Evolutionary conservation across 2,797 vertebrate genomes (phyloP).

Genomic region (Xenopus petersii): DNA sequence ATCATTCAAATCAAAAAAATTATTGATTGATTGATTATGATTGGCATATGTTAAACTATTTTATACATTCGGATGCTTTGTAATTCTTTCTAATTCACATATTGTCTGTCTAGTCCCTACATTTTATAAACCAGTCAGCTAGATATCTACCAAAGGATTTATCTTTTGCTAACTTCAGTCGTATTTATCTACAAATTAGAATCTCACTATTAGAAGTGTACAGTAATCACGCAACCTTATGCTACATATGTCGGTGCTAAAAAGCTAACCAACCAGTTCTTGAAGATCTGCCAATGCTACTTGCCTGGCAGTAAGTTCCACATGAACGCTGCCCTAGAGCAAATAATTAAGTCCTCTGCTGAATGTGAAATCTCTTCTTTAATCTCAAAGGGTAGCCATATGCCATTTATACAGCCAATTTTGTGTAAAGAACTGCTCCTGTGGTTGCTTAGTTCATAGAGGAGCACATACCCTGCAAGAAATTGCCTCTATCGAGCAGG

Average conservation of each 20-base stretch:
- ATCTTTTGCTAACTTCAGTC: no score
- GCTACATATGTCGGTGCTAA: background rate
- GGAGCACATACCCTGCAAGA: background rate
- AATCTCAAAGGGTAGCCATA: background rate
- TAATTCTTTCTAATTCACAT: no score
- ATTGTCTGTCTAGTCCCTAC: no score
- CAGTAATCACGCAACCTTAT: background rate
- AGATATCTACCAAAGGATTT: no score
- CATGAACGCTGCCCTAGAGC: background rate
- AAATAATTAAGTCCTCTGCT: background rate
- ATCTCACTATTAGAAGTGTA: background rate
- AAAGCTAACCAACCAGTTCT: background rate
- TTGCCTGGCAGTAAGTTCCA: background rate
- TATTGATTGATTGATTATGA: no score
- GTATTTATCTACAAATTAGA: background rate
- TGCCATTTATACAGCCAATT: background rate
- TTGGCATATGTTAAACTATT: no score
- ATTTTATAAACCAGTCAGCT: no score
- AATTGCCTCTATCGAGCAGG: background rate
- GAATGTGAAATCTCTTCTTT: background rate
- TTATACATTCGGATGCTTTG: no score
- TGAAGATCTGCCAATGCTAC: background rate
- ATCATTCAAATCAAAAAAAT: no score
- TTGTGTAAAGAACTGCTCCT: background rate
- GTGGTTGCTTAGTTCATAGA: background rate